phyloP scores from a whole-genome alignment of 1,140 invertebrate species.

The Mya arenaria region DNA sequence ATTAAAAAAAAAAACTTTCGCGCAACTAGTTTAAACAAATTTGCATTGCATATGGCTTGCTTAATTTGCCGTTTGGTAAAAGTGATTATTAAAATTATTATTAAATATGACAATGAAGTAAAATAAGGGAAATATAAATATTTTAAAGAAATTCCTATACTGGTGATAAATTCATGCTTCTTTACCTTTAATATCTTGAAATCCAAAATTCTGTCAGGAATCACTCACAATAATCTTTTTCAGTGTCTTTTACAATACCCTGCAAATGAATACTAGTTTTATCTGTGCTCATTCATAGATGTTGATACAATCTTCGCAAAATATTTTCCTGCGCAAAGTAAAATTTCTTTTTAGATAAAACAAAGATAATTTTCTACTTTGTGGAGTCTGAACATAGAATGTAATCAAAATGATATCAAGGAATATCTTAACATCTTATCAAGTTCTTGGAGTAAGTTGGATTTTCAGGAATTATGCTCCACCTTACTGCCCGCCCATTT shows the following conservation, averaged over 20 bases:
- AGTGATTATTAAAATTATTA: too few species aligned
- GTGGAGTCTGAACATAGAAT: background rate
- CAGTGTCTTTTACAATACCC: constrained; percentile 26
- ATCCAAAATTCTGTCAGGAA: constrained; percentile 3
- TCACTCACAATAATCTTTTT: constrained; percentile 12
- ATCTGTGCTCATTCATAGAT: constrained; percentile 17
- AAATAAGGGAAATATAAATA: background rate
- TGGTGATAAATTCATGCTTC: background rate
- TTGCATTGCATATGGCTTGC: too few species aligned
- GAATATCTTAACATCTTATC: constrained; percentile 40
- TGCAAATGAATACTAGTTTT: constrained; percentile 28
- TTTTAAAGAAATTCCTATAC: background rate
- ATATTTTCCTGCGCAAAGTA: background rate
- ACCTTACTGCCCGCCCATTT: background rate
- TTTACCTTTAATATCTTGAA: background rate
- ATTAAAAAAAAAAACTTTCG: too few species aligned
- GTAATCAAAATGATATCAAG: constrained; percentile 52
- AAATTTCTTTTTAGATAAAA: constrained; percentile 27
- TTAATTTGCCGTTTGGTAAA: too few species aligned
- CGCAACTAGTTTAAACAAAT: too few species aligned
- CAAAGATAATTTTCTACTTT: constrained; percentile 21
- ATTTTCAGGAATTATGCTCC: constrained; percentile 23
- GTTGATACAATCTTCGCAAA: constrained; percentile 24
- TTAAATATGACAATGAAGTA: too few species aligned
- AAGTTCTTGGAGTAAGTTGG: constrained; percentile 13